Conservation (phyloP, 2,888 invertebrate species). For the Acrobasis suavella region DNA sequence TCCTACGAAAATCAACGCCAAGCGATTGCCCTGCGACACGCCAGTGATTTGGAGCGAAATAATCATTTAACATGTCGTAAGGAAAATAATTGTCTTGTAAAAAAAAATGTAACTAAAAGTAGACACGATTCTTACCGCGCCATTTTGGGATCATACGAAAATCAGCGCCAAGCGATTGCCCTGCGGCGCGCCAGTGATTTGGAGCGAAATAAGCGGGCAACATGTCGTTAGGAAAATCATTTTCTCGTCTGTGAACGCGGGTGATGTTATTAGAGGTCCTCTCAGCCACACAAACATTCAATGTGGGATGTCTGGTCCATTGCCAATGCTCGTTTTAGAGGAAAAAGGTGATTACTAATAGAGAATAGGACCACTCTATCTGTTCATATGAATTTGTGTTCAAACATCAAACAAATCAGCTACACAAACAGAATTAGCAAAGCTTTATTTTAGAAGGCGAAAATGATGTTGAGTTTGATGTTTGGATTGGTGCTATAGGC, state of each 20-base stretch:
- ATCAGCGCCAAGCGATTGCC: conserved; percentile 30
- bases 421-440: too few species aligned
- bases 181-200: conserved; percentile 30
- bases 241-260: conserved; percentile 32
- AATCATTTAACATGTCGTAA: conserved; percentile 30
- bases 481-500: too few species aligned
- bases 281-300: conserved; percentile 10
- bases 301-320: background rate
- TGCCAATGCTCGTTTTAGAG: too few species aligned
- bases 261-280: conserved; percentile 33
- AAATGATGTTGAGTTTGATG: too few species aligned
- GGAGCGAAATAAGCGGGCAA: conserved; percentile 28
- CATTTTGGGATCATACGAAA: conserved; percentile 5
- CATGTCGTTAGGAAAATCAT: conserved; percentile 36
- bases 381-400: too few species aligned
- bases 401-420: too few species aligned
- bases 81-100: too few species aligned
- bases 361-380: too few species aligned
- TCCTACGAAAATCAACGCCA: conserved; percentile 19
- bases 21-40: conserved; percentile 31
- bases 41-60: conserved; percentile 30
- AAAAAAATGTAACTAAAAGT: background rate
- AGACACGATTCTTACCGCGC: background rate
- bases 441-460: too few species aligned
- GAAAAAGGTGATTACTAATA: too few species aligned